phyloP scores from a whole-genome alignment of 2,113 vertebrate species.

The Macaca fascicularis region DNA sequence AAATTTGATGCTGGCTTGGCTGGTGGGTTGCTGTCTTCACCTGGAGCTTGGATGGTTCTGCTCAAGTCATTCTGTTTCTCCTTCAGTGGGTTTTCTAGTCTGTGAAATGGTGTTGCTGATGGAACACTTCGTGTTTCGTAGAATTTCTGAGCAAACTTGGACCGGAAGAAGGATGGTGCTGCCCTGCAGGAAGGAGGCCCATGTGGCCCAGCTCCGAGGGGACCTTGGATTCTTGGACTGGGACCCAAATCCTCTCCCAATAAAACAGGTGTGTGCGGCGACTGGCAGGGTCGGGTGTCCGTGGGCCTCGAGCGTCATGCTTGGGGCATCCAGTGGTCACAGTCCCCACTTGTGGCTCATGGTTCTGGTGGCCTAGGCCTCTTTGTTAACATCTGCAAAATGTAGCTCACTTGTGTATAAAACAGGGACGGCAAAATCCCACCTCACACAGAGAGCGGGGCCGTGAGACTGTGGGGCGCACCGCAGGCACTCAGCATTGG shows the following conservation, averaged over 20 bases:
- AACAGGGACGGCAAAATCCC: too few species aligned
- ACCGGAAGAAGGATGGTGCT: background rate
- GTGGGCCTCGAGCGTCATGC: too few species aligned
- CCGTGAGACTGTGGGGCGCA: too few species aligned
- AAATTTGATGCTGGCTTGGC: background rate
- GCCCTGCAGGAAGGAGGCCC: too few species aligned
- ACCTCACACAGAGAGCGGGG: background rate
- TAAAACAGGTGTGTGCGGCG: rapidly evolving
- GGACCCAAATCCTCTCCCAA: background rate
- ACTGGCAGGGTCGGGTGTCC: too few species aligned
- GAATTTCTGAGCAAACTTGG: background rate
- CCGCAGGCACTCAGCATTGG: too few species aligned
- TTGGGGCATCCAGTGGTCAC: background rate
- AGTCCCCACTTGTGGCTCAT: background rate
- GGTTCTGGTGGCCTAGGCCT: background rate
- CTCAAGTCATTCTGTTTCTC: background rate
- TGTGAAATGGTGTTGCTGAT: background rate
- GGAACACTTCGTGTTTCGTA: background rate
- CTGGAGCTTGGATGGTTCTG: background rate
- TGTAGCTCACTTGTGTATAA: background rate
- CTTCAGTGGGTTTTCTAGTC: background rate
- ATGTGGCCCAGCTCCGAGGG: background rate
- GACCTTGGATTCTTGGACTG: background rate
- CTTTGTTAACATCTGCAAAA: background rate
- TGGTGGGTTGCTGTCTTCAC: background rate